Evolutionary conservation across 2,888 invertebrate species (phyloP).

Genomic region (Allygus modestus): DNA sequence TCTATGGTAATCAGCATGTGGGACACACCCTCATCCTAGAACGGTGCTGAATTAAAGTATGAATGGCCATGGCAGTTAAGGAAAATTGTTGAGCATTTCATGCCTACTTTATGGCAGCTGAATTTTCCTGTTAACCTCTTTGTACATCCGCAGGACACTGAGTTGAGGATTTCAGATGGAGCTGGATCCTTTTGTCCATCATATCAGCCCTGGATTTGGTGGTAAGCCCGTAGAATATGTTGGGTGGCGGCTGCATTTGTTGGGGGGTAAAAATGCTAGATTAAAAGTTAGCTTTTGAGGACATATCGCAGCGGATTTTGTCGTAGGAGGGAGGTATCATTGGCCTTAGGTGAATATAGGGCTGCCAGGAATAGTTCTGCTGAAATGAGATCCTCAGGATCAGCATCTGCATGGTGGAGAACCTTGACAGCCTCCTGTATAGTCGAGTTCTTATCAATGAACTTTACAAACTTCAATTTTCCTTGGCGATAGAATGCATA

Average conservation of each 20-base stretch:
- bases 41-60: too few relatives aligned
- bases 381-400: constrained; percentile 25
- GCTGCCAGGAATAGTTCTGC: constrained; percentile 16
- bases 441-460: not conserved
- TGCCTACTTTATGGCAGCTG: too few relatives aligned
- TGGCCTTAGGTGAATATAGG: constrained; percentile 16
- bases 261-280: not conserved
- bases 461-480: constrained; percentile 28
- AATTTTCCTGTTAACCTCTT: too few relatives aligned
- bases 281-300: not conserved
- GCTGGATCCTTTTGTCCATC: not conserved
- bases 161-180: too few relatives aligned
- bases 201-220: too few relatives aligned
- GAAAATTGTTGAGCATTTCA: too few relatives aligned
- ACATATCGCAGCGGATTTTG: not conserved
- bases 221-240: too few relatives aligned
- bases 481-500: constrained; percentile 27
- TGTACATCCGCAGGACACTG: too few relatives aligned
- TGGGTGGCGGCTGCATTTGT: constrained; percentile 23
- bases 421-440: constrained; percentile 2
- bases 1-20: too few relatives aligned
- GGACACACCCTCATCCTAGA: too few relatives aligned
- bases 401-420: constrained; percentile 8
- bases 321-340: constrained; percentile 13
- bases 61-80: too few relatives aligned